A percentile compares a stretch with the other conserved stretches of the same genome.
phyloP scores from a whole-genome alignment of 2,113 vertebrate species.

The Phalacrocorax brasilianus region DNA sequence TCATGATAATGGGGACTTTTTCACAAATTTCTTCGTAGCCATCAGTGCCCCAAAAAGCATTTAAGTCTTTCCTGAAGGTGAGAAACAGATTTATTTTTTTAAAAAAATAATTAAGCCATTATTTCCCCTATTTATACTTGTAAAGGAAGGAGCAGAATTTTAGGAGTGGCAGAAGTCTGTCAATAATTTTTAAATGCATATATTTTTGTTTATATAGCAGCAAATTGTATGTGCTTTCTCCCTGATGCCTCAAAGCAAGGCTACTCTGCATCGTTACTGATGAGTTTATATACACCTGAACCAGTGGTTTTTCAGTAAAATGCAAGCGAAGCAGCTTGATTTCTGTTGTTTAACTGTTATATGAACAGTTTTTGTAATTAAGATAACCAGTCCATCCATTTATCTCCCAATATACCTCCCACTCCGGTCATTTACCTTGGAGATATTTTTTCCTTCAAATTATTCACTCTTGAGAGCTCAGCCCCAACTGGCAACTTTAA shows the following conservation, averaged over 20 bases:
- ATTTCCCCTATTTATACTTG: neutral
- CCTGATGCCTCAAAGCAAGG: neutral
- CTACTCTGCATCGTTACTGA: neutral
- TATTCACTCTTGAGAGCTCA: slow-evolving; percentile 64
- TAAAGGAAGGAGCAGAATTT: neutral
- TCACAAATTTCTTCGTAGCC: neutral
- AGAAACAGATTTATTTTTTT: rapidly evolving
- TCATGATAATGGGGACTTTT: neutral
- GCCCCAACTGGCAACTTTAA: slow-evolving; percentile 67
- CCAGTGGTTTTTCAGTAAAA: neutral
- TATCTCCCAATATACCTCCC: neutral
- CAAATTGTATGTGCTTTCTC: neutral
- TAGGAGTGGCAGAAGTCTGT: neutral
- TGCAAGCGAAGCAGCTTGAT: neutral
- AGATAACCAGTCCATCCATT: neutral
- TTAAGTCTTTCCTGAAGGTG: neutral
- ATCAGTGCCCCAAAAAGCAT: neutral
- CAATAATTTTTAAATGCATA: neutral
- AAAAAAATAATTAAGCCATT: neutral
- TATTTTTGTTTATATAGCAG: neutral
- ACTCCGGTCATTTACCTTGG: slow-evolving; percentile 56
- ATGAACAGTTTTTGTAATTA: neutral
- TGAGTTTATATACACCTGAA: neutral
- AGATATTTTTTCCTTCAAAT: slow-evolving; percentile 52
- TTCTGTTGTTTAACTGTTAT: neutral